A percentile compares a stretch with the other conserved stretches of the same genome.
These are phyloP conservation scores for Hartigia nigra DNA, from an alignment of 2,888 invertebrate species.

Conservation along the genomic window DNA sequence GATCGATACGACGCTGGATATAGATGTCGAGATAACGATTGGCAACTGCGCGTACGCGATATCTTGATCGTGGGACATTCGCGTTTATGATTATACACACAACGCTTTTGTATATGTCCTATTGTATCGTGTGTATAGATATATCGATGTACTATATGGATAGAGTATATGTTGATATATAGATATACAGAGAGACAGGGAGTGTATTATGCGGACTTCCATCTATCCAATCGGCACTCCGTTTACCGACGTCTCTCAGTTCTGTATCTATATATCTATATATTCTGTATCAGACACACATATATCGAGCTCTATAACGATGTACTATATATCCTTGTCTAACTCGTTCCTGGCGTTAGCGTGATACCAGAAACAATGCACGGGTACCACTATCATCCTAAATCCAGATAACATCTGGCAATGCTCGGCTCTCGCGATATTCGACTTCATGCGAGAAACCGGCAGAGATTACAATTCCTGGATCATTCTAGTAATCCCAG, in stretches of 20 bases:
- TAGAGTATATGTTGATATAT: background rate
- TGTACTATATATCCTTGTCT: background rate
- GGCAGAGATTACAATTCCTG: background rate
- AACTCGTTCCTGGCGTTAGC: constrained; percentile 28
- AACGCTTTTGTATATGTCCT: constrained; percentile 25
- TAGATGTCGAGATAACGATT: constrained; percentile 50
- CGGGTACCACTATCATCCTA: constrained; percentile 40
- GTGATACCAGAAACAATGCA: constrained; percentile 49
- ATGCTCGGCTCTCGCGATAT: constrained; percentile 33
- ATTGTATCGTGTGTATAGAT: constrained; percentile 25
- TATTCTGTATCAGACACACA: no score
- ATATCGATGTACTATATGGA: background rate
- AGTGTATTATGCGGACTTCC: background rate
- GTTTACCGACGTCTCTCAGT: background rate
- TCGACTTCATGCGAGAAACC: background rate
- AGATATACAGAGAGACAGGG: background rate
- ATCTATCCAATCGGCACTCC: background rate
- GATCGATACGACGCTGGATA: constrained; percentile 42
- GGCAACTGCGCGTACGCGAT: constrained; percentile 34
- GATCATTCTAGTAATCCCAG: background rate
- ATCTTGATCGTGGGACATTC: constrained; percentile 37
- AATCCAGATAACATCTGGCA: constrained; percentile 41
- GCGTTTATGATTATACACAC: background rate
- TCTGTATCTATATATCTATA: background rate
- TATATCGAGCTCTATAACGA: constrained; percentile 5